Base-by-base conservation (phyloP, 2,888 invertebrate species). In the Heliconius sara region DNA sequence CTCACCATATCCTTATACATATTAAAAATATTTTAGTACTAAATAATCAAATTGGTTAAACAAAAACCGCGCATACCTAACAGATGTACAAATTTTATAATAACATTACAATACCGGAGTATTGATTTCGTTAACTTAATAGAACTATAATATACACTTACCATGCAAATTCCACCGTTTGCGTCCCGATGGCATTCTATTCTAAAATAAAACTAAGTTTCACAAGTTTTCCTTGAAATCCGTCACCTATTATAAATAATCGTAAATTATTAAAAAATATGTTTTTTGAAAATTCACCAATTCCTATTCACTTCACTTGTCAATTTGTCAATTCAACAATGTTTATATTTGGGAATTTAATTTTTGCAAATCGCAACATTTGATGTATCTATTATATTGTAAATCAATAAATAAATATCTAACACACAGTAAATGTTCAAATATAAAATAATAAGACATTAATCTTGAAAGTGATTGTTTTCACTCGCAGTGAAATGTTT, bases 161-260 rank as follows among this genome's bases (percentile, higher is more conserved):
- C 97, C 97, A 93, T 97, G 97, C 86, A 97, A 92, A 88, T 96
- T 96, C 97, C 97, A 97, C 88, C 97, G 97, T 93, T 97, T 97
- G 88, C 97, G 94, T 84, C 97, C 96, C 90, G 97, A 96, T 88
- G 96, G 96, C 93, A 93, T 93, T 85, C 87, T 90, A 87, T 84
- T 80, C 52, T 68, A 47, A 79, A 71, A 39, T 27, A 75, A 75
- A 43, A 47, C 19, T 27, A 43, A 12, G 27, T 66, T 66, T 66
- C 43, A 75, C 25, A 39, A 13, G 47, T 74, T 27, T 39, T 34
- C 34, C 19, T 30, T n/a, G 16, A 19, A 67, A 25, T 27, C 43
- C 30, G 12, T 9, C 27, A 47, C 63, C 22, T 65, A 30, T 27
- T 6, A 47, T 19, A 47, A n/a, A 43, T 39, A n/a, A 68, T 57